phyloP scores from a whole-genome alignment of 2,797 vertebrate genomes.

The Halcyon chelicuti region DNA sequence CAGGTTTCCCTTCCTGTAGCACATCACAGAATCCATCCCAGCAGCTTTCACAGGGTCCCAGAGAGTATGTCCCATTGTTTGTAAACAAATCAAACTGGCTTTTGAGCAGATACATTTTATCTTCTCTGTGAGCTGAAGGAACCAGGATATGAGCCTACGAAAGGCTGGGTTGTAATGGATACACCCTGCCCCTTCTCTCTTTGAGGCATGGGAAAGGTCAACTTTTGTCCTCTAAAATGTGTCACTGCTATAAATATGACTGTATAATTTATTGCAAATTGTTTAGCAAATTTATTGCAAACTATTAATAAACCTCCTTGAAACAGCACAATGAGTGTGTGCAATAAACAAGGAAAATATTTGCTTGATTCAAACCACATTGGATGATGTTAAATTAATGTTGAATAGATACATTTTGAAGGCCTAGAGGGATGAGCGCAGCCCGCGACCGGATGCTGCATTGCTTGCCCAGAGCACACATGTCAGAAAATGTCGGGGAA shows the following conservation, averaged over 20 bases:
- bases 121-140: slow-evolving; percentile 50
- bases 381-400: slow-evolving; percentile 67
- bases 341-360: slow-evolving; percentile 77
- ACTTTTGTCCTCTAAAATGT: slow-evolving; percentile 77
- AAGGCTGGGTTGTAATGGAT: slow-evolving; percentile 59
- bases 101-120: slow-evolving; percentile 46
- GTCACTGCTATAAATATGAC: slow-evolving; percentile 78
- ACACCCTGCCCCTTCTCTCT: slow-evolving; percentile 72
- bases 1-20: slow-evolving; percentile 36
- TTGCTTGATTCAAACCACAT: slow-evolving; percentile 78
- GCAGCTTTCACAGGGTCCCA: neutral
- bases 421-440: slow-evolving; percentile 54
- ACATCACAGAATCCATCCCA: fast-evolving
- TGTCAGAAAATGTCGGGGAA: slow-evolving; percentile 58
- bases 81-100: slow-evolving; percentile 45
- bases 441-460: slow-evolving; percentile 31
- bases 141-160: slow-evolving; percentile 55
- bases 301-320: slow-evolving; percentile 77
- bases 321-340: slow-evolving; percentile 67
- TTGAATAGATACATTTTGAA: slow-evolving; percentile 63
- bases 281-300: slow-evolving; percentile 77
- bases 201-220: slow-evolving; percentile 80
- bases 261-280: slow-evolving; percentile 78
- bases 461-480: slow-evolving; percentile 29
- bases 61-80: slow-evolving; percentile 15